phyloP scores from a whole-genome alignment of 2,797 vertebrate species.

The Ataeniobius toweri region DNA sequence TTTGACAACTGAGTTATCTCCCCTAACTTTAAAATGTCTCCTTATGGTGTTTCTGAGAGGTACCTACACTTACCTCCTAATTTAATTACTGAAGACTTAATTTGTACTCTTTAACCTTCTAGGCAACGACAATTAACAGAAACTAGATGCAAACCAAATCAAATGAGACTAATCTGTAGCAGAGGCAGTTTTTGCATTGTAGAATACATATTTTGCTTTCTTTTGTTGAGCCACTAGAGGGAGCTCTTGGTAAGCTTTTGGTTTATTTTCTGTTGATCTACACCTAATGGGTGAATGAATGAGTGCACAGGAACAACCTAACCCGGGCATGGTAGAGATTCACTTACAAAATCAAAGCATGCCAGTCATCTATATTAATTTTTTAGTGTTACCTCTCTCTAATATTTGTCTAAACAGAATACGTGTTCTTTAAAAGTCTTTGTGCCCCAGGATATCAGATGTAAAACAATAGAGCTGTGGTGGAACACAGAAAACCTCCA shows the following conservation, averaged over 20 bases:
- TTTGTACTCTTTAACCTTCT: not conserved
- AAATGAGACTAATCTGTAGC: not conserved
- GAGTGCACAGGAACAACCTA: not conserved
- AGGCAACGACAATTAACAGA: not conserved
- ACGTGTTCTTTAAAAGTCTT: not conserved
- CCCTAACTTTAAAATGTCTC: not conserved
- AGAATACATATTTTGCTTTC: not conserved
- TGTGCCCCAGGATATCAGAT: not conserved
- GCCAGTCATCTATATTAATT: not conserved
- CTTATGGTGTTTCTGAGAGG: no score
- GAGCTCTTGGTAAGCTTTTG: not conserved
- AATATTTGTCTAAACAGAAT: not conserved
- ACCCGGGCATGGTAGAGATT: not conserved
- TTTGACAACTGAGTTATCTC: not conserved
- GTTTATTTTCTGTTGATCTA: not conserved
- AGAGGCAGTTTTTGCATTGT: not conserved
- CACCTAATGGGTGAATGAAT: not conserved
- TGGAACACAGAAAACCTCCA: not conserved
- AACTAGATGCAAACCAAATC: not conserved
- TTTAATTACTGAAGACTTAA: not conserved
- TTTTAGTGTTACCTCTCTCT: not conserved
- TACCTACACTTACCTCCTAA: not conserved
- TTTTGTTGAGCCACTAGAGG: not conserved
- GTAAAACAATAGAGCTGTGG: not conserved
- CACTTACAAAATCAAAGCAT: not conserved